Conservation (phyloP, 2,888 invertebrate species). For the Rhagonycha lutea region DNA sequence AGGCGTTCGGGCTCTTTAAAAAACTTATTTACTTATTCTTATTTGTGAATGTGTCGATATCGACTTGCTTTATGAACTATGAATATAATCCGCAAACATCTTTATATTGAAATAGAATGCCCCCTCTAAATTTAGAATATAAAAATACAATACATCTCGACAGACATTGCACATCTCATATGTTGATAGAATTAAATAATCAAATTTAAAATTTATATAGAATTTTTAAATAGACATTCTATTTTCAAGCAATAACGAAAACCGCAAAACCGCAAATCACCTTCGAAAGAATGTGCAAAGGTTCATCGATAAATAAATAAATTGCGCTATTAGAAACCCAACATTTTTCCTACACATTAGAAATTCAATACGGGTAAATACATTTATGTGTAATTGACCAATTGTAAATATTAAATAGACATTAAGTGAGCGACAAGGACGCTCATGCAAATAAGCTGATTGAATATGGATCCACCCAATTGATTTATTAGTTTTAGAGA, state of each 20-base stretch:
- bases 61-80: too few relatives aligned
- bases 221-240: background rate
- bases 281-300: background rate
- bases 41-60: too few relatives aligned
- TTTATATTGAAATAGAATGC: background rate
- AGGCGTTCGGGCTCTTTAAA: too few relatives aligned
- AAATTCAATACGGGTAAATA: background rate
- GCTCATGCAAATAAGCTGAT: background rate
- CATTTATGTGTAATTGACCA: background rate
- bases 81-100: too few relatives aligned
- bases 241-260: background rate
- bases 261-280: background rate
- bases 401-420: background rate
- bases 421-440: background rate
- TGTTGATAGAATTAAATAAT: background rate
- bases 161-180: background rate
- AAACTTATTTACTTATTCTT: too few relatives aligned
- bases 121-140: background rate
- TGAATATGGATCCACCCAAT: background rate
- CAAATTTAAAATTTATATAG: background rate
- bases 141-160: background rate
- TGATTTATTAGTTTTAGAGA: background rate
- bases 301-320: background rate
- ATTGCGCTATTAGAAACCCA: background rate
- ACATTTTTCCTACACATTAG: background rate